Evolutionary conservation across 2,797 vertebrate species (phyloP).

Genomic region (Takifugu ocellatus): DNA sequence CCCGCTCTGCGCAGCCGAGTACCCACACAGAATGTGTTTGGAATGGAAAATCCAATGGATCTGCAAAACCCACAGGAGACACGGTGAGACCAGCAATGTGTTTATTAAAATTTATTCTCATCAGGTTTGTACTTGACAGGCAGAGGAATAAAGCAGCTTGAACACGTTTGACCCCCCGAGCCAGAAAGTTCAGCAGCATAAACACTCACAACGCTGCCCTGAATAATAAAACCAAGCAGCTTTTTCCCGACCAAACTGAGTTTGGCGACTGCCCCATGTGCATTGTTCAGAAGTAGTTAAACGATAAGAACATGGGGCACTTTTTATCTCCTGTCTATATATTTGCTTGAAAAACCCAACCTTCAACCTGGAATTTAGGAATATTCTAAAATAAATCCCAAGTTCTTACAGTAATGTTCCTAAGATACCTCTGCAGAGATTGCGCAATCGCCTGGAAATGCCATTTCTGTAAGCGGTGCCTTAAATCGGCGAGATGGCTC

Average conservation of each 20-base stretch:
- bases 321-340: not conserved
- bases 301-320: too few species aligned
- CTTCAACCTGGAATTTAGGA: too few species aligned
- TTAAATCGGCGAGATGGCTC: constrained; percentile 32
- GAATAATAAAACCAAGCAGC: constrained; percentile 51
- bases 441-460: constrained; percentile 9
- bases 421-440: constrained; percentile 4
- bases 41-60: too few species aligned
- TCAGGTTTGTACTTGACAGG: constrained; percentile 26
- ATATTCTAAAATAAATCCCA: constrained; percentile 3
- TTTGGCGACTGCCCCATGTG: not conserved
- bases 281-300: not conserved
- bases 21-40: too few species aligned
- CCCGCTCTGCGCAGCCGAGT: too few species aligned
- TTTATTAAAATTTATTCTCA: too few species aligned
- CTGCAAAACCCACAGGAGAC: too few species aligned
- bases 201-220: constrained; percentile 28
- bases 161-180: constrained; percentile 32
- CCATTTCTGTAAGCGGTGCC: constrained; percentile 17
- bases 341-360: too few species aligned
- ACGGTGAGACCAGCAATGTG: too few species aligned
- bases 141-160: constrained; percentile 42
- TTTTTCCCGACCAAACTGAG: constrained; percentile 13
- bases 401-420: constrained; percentile 11
- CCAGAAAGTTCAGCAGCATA: constrained; percentile 37